Evolutionary conservation across 2,888 invertebrate genomes (phyloP), one percentile per base, ranked within the genome.

Genomic region (Lydus trimaculatus): DNA sequence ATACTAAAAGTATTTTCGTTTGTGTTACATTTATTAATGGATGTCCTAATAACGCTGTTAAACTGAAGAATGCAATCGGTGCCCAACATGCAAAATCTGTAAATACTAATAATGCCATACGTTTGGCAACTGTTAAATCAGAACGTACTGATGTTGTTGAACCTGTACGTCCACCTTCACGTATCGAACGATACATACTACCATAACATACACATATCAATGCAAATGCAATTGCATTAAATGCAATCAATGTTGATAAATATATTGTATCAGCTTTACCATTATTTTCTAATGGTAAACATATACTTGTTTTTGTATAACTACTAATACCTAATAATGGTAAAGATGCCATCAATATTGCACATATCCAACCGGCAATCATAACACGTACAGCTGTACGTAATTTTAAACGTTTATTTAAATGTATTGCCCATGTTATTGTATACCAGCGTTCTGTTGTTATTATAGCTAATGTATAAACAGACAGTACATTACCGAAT

Each of bases 281-380:
- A 36, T 85, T 85, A 63, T 88, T 89, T 76, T 89, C 89, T 82
- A 92, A 85, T 0, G 91, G 91, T 64, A 92, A 84, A 79, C 92
- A 92, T 52, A 91, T 90, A 78, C 90, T 90, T 72, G 91, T 91
- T 77, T 88, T 89, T 43, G 89, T 87, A 82, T 91, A 92, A 74
- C 87, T 88, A 75, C 90, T 90, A 72, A 91, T 85, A 15, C 90
- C 91, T 23, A 90, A 78, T 5, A 91, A 84, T 0, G 92, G 91
- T 33, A 91, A 81, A 58, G 85, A 82, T 0, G 91, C 91, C 85
- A 91, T 87, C 31, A 85, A 75, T 11, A 89, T 77, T 17, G 90
- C 87, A 73, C 88, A 87, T 3, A 86, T 73, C 90, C 90, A 91
- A 0, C 91, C 90, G 20, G 85, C 81, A 0, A 87, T 81, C 90